phyloP scores from a whole-genome alignment of 2,113 vertebrate species.

The Centropristis striata region DNA sequence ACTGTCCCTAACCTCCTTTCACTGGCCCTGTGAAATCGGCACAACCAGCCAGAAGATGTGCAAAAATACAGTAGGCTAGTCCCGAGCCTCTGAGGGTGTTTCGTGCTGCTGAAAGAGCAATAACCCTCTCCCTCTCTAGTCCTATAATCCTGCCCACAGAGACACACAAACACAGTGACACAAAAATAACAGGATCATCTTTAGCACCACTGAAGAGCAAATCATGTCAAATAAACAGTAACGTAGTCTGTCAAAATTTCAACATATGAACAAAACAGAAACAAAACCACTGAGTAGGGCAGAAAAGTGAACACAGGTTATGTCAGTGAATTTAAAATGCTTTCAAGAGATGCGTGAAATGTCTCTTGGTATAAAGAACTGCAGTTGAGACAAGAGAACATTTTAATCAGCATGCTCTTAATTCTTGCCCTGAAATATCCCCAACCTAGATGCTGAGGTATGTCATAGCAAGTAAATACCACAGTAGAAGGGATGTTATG shows the following conservation, averaged over 20 bases:
- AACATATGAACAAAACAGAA: conserved; percentile 50
- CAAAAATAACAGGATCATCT: conserved; percentile 63
- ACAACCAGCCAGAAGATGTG: conserved; percentile 69
- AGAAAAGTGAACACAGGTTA: conserved; percentile 29
- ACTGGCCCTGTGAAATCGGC: conserved; percentile 53
- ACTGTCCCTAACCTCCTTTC: conserved; percentile 50
- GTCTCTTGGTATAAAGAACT: conserved; percentile 43
- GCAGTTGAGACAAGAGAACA: conserved; percentile 41
- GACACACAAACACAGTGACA: conserved; percentile 58
- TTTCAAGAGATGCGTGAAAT: conserved; percentile 46
- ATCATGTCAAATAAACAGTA: conserved; percentile 56
- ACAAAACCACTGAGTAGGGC: conserved; percentile 32
- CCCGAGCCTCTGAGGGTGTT: conserved; percentile 41
- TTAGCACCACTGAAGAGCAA: conserved; percentile 76
- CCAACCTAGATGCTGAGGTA: conserved; percentile 28
- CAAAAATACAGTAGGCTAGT: conserved; percentile 53
- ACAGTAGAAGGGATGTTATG: conserved; percentile 13
- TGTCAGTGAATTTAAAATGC: conserved; percentile 52
- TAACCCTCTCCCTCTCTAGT: conserved; percentile 48
- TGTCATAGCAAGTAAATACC: conserved; percentile 26
- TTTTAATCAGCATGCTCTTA: conserved; percentile 53
- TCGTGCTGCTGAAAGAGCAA: conserved; percentile 61
- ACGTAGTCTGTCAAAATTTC: conserved; percentile 26
- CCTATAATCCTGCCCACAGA: conserved; percentile 65
- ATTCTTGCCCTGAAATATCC: conserved; percentile 48